Evolutionary conservation across 2,797 vertebrate genomes (phyloP).

Genomic region (Sebastes kiyomatsui): DNA sequence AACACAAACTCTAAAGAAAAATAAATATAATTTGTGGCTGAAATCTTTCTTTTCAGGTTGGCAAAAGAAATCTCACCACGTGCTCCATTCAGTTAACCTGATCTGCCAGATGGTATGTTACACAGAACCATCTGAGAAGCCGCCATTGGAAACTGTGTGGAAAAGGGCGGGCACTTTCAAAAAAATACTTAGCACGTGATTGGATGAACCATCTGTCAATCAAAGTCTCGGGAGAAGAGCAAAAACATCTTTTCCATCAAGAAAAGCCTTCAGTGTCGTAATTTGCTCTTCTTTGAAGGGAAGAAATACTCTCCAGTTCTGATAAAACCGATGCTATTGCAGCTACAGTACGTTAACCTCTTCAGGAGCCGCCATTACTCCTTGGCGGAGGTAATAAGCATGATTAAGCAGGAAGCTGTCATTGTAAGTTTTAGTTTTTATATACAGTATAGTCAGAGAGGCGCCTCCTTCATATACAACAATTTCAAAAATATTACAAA

Average conservation of each 20-base stretch:
- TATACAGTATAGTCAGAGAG: not conserved
- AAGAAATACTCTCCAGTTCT: too few species aligned
- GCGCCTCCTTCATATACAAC: not conserved
- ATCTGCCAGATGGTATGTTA: too few species aligned
- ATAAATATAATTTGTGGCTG: not conserved
- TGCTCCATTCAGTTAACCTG: not conserved
- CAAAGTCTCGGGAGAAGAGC: too few species aligned
- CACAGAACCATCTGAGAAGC: too few species aligned
- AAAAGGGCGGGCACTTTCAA: too few species aligned
- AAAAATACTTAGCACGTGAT: too few species aligned
- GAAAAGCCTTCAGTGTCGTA: accelerated
- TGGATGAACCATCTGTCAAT: too few species aligned
- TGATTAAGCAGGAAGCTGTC: not conserved
- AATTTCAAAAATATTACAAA: not conserved
- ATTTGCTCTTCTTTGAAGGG: accelerated
- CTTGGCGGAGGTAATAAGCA: not conserved
- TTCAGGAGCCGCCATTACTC: too few species aligned
- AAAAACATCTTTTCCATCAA: too few species aligned
- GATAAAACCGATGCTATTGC: too few species aligned
- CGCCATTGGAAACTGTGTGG: too few species aligned
- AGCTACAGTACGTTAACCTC: too few species aligned
- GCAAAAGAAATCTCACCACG: not conserved
- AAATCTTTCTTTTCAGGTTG: not conserved
- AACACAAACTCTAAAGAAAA: not conserved
- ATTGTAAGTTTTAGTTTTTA: not conserved